Conservation (phyloP, 2,797 vertebrate species). For the Borostomias antarcticus region DNA sequence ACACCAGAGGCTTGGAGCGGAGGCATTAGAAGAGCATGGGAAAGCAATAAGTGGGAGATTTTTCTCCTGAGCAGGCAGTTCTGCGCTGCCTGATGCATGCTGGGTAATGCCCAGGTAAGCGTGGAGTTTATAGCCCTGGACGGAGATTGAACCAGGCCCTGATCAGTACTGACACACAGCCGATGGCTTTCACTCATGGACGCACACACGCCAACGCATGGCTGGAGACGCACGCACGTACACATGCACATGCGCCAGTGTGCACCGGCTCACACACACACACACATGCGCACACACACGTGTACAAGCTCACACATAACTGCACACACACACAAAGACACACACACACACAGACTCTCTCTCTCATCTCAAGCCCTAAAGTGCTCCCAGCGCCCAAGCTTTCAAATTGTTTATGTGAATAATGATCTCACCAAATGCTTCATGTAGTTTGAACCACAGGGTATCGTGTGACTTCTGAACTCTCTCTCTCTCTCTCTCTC, state of each 20-base stretch:
- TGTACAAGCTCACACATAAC: constrained; percentile 5
- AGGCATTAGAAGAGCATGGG: constrained; percentile 40
- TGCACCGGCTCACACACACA: background rate
- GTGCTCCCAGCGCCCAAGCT: too few relatives aligned
- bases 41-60: constrained; percentile 45
- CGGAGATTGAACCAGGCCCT: constrained; percentile 66
- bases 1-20: constrained; percentile 48
- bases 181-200: constrained; percentile 38
- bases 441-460: background rate
- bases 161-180: constrained; percentile 57
- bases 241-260: constrained; percentile 22
- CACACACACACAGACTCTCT: constrained; percentile 34
- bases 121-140: constrained; percentile 62
- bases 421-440: background rate
- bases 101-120: constrained; percentile 72
- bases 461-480: too few relatives aligned
- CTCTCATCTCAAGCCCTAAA: too few relatives aligned
- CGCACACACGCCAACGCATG: constrained; percentile 20
- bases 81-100: constrained; percentile 53
- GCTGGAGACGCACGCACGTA: constrained; percentile 25
- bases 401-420: background rate
- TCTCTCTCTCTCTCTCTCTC: background rate
- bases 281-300: constrained; percentile 5
- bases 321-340: constrained; percentile 17
- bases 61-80: constrained; percentile 66